Evolutionary conservation across 2,797 vertebrate genomes (phyloP).

Genomic region (Sebastolobus alascanus): DNA sequence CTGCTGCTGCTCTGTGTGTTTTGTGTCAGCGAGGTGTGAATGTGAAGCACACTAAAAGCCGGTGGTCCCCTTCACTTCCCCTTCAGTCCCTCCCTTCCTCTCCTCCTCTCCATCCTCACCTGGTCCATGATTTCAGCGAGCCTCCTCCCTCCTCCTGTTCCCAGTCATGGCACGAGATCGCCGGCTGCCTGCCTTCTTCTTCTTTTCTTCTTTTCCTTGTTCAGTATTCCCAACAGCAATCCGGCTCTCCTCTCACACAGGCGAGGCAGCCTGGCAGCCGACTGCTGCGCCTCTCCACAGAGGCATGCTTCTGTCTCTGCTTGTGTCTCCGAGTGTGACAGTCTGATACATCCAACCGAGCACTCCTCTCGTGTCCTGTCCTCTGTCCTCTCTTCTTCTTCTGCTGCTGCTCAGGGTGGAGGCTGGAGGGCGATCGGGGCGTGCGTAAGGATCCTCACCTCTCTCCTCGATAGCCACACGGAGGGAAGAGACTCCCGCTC

Average conservation of each 20-base stretch:
- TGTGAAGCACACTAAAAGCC: constrained; percentile 31
- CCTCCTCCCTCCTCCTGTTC: constrained; percentile 79
- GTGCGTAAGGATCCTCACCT: constrained; percentile 44
- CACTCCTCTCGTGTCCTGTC: constrained; percentile 25
- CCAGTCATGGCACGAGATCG: constrained; percentile 77
- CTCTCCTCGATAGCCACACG: constrained; percentile 54
- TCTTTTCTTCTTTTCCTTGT: constrained; percentile 26
- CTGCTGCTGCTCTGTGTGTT: constrained; percentile 42
- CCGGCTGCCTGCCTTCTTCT: constrained; percentile 24
- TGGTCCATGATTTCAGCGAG: constrained; percentile 86
- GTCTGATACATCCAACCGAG: constrained; percentile 53
- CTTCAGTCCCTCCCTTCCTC: constrained; percentile 40
- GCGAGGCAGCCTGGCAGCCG: constrained; percentile 66
- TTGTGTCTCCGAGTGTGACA: constrained; percentile 66
- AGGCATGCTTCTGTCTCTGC: constrained; percentile 67
- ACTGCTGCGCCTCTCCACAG: constrained; percentile 61
- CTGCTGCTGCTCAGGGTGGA: constrained; percentile 34
- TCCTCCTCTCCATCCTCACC: constrained; percentile 78
- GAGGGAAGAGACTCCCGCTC: constrained; percentile 75
- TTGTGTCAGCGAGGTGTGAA: constrained; percentile 58
- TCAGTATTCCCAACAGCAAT: constrained; percentile 58
- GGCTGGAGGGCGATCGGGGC: constrained; percentile 34
- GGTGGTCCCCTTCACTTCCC: constrained; percentile 58
- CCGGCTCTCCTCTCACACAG: constrained; percentile 62
- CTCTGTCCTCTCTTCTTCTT: constrained; percentile 8